A percentile compares a stretch with the other conserved stretches of the same genome.
These are phyloP conservation scores for Arge pagana DNA, from an alignment of 2,888 invertebrate species.

Conservation along the genomic window DNA sequence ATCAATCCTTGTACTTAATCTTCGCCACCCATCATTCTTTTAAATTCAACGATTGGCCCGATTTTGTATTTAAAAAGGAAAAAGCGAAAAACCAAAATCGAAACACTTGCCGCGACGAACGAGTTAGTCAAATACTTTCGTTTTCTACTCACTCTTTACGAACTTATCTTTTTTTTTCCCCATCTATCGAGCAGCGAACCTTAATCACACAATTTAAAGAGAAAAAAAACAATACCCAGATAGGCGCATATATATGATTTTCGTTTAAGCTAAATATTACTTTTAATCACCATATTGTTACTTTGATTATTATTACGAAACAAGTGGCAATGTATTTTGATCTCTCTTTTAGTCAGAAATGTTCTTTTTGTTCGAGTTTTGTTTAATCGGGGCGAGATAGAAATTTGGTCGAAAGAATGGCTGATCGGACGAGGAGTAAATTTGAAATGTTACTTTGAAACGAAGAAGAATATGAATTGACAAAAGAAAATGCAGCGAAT, in stretches of 20 bases:
- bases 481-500: conserved; percentile 16
- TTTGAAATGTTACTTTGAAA: conserved; percentile 44
- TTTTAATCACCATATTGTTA: conserved; percentile 55
- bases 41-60: no score
- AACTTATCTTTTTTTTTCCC: no score
- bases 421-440: not conserved
- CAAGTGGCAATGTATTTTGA: conserved; percentile 73
- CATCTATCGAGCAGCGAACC: conserved; percentile 47
- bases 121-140: not conserved
- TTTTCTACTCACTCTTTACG: conserved; percentile 26
- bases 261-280: conserved; percentile 34
- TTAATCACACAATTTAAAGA: conserved; percentile 39
- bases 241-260: conserved; percentile 26
- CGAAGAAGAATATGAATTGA: conserved; percentile 47
- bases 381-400: conserved; percentile 49
- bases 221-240: conserved; percentile 22
- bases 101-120: not conserved
- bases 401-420: conserved; percentile 22
- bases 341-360: conserved; percentile 76
- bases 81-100: not conserved
- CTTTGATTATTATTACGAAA: conserved; percentile 56
- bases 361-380: conserved; percentile 54
- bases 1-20: no score
- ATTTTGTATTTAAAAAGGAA: conserved; percentile 8
- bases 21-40: not conserved